A percentile compares a stretch with the other conserved stretches of the same genome.
These are phyloP conservation scores for Chromoteleia sp. DNA, from an alignment of 2,888 invertebrate genomes.

Conservation along the genomic window DNA sequence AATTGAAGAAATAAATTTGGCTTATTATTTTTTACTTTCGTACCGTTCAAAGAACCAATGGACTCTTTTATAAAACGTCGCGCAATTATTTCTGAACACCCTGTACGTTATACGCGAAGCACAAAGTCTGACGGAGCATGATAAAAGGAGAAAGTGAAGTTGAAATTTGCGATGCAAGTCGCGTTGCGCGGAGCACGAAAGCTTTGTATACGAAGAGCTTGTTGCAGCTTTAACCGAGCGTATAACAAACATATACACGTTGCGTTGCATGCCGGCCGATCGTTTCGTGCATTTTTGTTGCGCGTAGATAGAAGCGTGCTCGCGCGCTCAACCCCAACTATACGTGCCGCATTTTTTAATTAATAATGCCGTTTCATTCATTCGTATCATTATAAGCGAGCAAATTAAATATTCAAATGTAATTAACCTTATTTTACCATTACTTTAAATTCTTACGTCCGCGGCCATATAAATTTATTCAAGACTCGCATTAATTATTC, in stretches of 20 bases:
- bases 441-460: constrained; percentile 21
- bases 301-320: constrained; percentile 1
- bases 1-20: no score
- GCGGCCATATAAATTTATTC: constrained; percentile 10
- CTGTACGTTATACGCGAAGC: constrained; percentile 11
- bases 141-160: constrained; percentile 42
- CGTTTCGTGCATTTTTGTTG: constrained; percentile 32
- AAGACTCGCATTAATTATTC: constrained; percentile 16
- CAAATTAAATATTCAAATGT: constrained; percentile 48
- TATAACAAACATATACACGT: constrained; percentile 21
- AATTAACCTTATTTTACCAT: constrained; percentile 42
- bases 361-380: constrained; percentile 33
- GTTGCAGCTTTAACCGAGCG: constrained; percentile 45
- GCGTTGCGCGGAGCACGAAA: constrained; percentile 27
- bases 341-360: constrained; percentile 47
- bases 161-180: constrained; percentile 41
- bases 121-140: constrained; percentile 14
- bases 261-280: constrained; percentile 34
- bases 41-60: background rate
- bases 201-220: constrained; percentile 40
- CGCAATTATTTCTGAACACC: constrained; percentile 12
- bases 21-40: no score
- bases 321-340: constrained; percentile 2
- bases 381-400: constrained; percentile 25
- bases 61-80: constrained; percentile 17